Percentiles rank a stretch among this genome's conserved stretches.
Evolutionary conservation across 2,797 vertebrate species (phyloP).

Genomic region (Tragopan temminckii): DNA sequence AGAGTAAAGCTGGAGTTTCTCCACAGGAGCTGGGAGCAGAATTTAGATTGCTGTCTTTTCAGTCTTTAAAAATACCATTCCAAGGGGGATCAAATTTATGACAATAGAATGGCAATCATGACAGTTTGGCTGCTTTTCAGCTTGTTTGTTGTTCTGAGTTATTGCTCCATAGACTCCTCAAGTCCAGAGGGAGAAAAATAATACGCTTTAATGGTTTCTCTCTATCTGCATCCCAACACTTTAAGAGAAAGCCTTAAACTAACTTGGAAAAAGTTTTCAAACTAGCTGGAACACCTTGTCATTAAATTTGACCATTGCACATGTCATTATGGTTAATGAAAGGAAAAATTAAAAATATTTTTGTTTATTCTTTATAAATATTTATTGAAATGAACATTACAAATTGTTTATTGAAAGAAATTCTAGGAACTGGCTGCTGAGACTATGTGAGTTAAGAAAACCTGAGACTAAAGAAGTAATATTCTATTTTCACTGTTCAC

Average conservation of each 20-base stretch:
- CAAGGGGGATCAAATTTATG: slow-evolving; percentile 54
- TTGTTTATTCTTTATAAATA: not conserved
- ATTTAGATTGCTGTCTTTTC: slow-evolving; percentile 43
- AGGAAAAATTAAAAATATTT: not conserved
- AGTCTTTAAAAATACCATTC: slow-evolving; percentile 62
- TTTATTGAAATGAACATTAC: not conserved
- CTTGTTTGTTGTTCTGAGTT: slow-evolving; percentile 73
- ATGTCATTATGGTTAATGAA: not conserved
- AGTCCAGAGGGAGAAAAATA: slow-evolving; percentile 36
- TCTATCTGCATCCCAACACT: not conserved
- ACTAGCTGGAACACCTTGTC: not conserved
- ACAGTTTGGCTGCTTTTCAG: slow-evolving; percentile 56
- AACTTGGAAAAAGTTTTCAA: not conserved
- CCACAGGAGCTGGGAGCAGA: not conserved
- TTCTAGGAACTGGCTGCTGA: not conserved
- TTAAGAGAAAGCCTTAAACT: not conserved
- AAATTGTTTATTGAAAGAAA: not conserved
- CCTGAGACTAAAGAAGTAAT: not conserved
- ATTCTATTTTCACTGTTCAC: not conserved
- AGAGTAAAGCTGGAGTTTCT: not conserved
- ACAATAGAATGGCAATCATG: slow-evolving; percentile 62
- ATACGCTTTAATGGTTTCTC: slow-evolving; percentile 41
- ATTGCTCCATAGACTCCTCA: slow-evolving; percentile 60
- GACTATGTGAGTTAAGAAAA: not conserved
- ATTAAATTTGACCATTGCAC: not conserved